phyloP scores from a whole-genome alignment of 1,140 invertebrate genomes.

The Anthonomus grandis region DNA sequence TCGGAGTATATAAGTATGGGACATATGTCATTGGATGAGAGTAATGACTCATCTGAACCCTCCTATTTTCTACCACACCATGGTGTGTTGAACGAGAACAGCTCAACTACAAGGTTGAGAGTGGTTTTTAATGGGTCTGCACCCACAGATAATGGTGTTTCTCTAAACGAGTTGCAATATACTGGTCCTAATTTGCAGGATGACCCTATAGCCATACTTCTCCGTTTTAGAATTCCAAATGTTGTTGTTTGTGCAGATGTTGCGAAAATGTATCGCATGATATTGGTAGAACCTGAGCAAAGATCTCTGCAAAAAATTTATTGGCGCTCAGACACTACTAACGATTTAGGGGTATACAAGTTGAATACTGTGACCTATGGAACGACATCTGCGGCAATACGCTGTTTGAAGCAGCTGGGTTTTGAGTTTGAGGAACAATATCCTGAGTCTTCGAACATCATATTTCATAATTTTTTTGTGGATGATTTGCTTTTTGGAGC shows the following conservation, averaged over 20 bases:
- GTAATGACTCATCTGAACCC: background rate
- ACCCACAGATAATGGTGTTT: constrained; percentile 33
- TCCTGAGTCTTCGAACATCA: constrained; percentile 33
- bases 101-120: constrained; percentile 31
- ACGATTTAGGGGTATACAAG: constrained; percentile 8
- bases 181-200: constrained; percentile 47
- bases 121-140: constrained; percentile 40
- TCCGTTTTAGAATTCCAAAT: constrained; percentile 45
- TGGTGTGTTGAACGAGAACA: constrained; percentile 28
- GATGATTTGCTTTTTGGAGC: constrained; percentile 50
- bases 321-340: constrained; percentile 16
- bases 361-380: constrained; percentile 40
- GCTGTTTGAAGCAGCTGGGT: constrained; percentile 39
- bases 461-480: constrained; percentile 48
- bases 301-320: constrained; percentile 38
- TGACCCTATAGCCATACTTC: constrained; percentile 45
- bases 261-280: constrained; percentile 45
- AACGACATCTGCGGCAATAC: constrained; percentile 37
- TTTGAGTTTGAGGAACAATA: constrained; percentile 27
- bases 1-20: constrained; percentile 29
- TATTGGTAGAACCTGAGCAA: constrained; percentile 34
- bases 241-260: constrained; percentile 46
- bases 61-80: constrained; percentile 46
- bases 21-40: constrained; percentile 28
- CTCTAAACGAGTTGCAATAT: constrained; percentile 44